A percentile compares a stretch with the other conserved stretches of the same genome.
Conservation (phyloP, 2,113 vertebrate species). For the Anoplopoma fimbria region DNA sequence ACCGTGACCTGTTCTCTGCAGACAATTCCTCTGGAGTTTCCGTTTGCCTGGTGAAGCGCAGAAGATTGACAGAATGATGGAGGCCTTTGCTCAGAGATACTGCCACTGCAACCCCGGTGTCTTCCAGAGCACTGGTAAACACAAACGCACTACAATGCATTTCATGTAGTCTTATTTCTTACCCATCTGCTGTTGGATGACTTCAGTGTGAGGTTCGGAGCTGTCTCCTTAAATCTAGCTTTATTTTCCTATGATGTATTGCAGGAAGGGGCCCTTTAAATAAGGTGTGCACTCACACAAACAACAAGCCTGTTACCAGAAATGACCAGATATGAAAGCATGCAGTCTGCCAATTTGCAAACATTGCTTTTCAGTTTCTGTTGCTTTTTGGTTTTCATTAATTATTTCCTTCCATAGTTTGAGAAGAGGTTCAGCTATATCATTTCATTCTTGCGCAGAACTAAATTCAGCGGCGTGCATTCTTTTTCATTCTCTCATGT, state of each 20-base stretch:
- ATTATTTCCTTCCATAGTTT: constrained; percentile 22
- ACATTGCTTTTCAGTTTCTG: background rate
- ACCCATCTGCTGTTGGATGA: too few relatives aligned
- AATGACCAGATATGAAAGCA: background rate
- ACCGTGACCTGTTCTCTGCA: constrained; percentile 64
- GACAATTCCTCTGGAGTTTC: constrained; percentile 95
- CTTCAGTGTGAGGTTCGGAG: background rate
- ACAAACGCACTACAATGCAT: background rate
- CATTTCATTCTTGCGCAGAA: background rate
- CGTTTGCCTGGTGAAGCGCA: constrained; percentile 93
- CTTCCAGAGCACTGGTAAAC: constrained; percentile 92
- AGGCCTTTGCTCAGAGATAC: constrained; percentile 93
- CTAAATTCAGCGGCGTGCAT: background rate
- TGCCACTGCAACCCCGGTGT: constrained; percentile 92
- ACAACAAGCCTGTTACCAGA: constrained; percentile 24
- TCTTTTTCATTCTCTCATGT: background rate
- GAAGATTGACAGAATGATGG: constrained; percentile 97
- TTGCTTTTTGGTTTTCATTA: background rate
- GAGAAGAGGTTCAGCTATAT: background rate
- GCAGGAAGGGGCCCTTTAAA: constrained; percentile 25
- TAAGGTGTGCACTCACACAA: background rate
- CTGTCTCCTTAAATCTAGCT: background rate
- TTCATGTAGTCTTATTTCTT: background rate
- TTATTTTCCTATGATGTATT: background rate
- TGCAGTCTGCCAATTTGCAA: background rate